A percentile compares a stretch with the other conserved stretches of the same genome.
phyloP scores from a whole-genome alignment of 2,797 vertebrate genomes.

The Chromobotia macracanthus region DNA sequence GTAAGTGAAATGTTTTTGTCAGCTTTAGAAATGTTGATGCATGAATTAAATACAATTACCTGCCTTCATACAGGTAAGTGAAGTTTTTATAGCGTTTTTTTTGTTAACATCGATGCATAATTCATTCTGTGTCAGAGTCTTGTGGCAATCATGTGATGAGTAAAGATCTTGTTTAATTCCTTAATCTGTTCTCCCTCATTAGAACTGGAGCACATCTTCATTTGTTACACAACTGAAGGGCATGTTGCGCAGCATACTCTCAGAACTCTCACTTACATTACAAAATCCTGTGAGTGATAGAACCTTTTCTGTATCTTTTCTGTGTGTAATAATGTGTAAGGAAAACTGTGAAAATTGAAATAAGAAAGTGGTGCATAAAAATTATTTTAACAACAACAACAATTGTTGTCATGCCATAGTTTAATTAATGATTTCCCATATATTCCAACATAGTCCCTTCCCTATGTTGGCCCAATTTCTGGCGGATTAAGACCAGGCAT shows the following conservation, averaged over 20 bases:
- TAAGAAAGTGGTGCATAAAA: background rate
- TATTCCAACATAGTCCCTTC: no score
- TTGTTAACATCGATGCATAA: no score
- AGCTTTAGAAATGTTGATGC: no score
- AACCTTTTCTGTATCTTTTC: background rate
- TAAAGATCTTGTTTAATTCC: no score
- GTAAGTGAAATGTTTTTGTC: no score
- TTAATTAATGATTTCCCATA: no score
- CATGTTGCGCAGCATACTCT: background rate
- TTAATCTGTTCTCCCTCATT: background rate
- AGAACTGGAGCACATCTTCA: slow-evolving; percentile 40
- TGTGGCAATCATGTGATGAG: no score
- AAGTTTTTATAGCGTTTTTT: background rate
- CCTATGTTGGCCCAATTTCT: slow-evolving; percentile 25
- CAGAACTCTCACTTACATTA: slow-evolving; percentile 31
- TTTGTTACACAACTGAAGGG: background rate
- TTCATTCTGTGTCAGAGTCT: no score
- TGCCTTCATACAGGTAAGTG: slow-evolving; percentile 27
- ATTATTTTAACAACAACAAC: background rate
- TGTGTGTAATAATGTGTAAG: no score
- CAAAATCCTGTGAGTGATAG: slow-evolving; percentile 35
- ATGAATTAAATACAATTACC: no score
- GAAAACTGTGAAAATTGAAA: background rate
- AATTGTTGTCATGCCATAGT: no score
- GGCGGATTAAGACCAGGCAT: slow-evolving; percentile 9